These are phyloP conservation scores for Chelonus insularis DNA, from an alignment of 1,140 invertebrate species.

Conservation along the genomic window DNA sequence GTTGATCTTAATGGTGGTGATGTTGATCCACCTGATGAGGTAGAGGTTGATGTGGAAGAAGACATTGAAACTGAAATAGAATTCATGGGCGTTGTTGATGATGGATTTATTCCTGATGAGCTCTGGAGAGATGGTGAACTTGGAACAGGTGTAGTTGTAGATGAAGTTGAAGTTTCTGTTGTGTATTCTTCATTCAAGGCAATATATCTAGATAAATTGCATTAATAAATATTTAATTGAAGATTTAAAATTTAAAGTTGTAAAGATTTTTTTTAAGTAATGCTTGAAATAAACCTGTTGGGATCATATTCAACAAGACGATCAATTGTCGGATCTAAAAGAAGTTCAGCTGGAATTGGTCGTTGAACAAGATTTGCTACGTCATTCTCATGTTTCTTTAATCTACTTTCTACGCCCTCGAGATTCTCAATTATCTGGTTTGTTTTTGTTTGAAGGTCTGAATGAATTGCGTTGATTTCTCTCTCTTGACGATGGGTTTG, in stretches of 20 bases:
- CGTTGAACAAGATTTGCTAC: slow-evolving; percentile 72
- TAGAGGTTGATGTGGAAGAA: slow-evolving; percentile 45
- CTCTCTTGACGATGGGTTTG: slow-evolving; percentile 85
- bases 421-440: slow-evolving; percentile 87
- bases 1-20: slow-evolving; percentile 50
- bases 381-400: slow-evolving; percentile 82
- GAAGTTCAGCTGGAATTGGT: slow-evolving; percentile 71
- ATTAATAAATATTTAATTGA: too few species aligned
- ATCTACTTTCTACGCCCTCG: slow-evolving; percentile 78
- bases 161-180: slow-evolving; percentile 43
- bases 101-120: slow-evolving; percentile 48
- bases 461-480: slow-evolving; percentile 84
- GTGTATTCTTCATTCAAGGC: slow-evolving; percentile 44
- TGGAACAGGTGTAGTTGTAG: slow-evolving; percentile 42
- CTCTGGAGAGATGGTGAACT: slow-evolving; percentile 41
- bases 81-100: slow-evolving; percentile 49
- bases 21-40: slow-evolving; percentile 40
- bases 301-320: slow-evolving; percentile 75
- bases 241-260: background rate
- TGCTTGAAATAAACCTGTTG: slow-evolving; percentile 65
- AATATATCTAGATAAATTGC: slow-evolving; percentile 45
- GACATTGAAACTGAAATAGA: slow-evolving; percentile 36
- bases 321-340: slow-evolving; percentile 77
- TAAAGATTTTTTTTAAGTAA: too few species aligned
- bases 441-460: slow-evolving; percentile 77